Evolutionary conservation across 2,888 invertebrate species (phyloP).

Genomic region (Melipona bicolor): DNA sequence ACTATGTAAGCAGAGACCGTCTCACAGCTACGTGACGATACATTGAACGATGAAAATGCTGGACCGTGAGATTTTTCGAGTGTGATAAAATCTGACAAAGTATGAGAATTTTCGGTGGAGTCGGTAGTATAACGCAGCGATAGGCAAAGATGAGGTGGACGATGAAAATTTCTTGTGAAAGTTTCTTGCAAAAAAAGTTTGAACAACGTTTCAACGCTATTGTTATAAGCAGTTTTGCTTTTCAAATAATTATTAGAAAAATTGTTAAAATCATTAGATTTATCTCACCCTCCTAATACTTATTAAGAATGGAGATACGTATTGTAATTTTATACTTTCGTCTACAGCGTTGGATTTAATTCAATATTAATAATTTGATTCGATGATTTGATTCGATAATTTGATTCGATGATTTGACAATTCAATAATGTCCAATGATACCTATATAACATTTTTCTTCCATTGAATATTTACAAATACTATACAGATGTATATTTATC

Average conservation of each 20-base stretch:
- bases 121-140: neutral
- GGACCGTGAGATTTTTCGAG: neutral
- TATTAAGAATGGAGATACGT: neutral
- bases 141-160: neutral
- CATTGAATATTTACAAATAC: no score
- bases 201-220: no score
- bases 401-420: no score
- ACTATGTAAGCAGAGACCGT: slow-evolving; percentile 23
- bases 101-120: neutral
- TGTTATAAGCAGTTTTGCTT: no score
- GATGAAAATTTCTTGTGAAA: neutral
- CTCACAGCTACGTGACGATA: neutral
- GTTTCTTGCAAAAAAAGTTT: no score
- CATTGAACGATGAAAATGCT: neutral
- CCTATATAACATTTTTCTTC: no score
- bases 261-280: neutral
- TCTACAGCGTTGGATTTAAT: no score
- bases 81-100: neutral
- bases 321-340: neutral
- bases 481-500: no score
- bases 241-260: no score
- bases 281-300: neutral
- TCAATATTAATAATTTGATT: no score
- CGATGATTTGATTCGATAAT: no score
- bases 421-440: no score